Evolutionary conservation across 1,140 invertebrate genomes (phyloP).

Genomic region (Euwallacea similis): DNA sequence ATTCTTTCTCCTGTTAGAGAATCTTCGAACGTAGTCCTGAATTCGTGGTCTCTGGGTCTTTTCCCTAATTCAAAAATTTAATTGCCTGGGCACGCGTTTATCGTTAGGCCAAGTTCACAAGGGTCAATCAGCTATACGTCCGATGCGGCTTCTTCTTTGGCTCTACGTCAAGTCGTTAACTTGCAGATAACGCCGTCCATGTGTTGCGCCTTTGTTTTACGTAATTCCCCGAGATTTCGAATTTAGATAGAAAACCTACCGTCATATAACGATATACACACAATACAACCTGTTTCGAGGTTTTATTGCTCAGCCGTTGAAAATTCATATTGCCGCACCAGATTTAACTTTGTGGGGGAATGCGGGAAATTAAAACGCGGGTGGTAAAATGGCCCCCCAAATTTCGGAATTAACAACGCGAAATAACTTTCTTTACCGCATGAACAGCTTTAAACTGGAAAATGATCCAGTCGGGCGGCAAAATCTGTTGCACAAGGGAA

Average conservation of each 20-base stretch:
- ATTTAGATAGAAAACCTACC: slow-evolving; percentile 7
- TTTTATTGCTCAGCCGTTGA: no score
- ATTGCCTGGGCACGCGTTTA: slow-evolving; percentile 33
- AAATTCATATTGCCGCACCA: no score
- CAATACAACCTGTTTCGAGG: no score
- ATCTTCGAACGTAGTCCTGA: background rate
- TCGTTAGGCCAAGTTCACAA: slow-evolving; percentile 26
- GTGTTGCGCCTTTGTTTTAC: slow-evolving; percentile 26
- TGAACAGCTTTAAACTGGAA: slow-evolving; percentile 35
- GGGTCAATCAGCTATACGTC: slow-evolving; percentile 24
- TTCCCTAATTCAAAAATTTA: slow-evolving; percentile 30
- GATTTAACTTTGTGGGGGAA: no score
- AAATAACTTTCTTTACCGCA: slow-evolving; percentile 36
- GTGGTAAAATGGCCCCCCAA: slow-evolving; percentile 23
- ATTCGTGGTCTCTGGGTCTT: background rate
- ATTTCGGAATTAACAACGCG: slow-evolving; percentile 33
- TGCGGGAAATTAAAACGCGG: no score
- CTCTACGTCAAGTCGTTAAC: slow-evolving; percentile 19
- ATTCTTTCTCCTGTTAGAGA: background rate
- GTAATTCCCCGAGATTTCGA: slow-evolving; percentile 17
- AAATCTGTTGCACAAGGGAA: slow-evolving; percentile 53
- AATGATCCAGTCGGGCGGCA: slow-evolving; percentile 29
- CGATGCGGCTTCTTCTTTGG: slow-evolving; percentile 23
- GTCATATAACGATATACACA: no score
- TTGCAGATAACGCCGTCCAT: slow-evolving; percentile 22